Evolutionary conservation across 2,113 vertebrate species (phyloP), one percentile per base, ranked within the genome.

Genomic region (Nycticryphes semicollaris): DNA sequence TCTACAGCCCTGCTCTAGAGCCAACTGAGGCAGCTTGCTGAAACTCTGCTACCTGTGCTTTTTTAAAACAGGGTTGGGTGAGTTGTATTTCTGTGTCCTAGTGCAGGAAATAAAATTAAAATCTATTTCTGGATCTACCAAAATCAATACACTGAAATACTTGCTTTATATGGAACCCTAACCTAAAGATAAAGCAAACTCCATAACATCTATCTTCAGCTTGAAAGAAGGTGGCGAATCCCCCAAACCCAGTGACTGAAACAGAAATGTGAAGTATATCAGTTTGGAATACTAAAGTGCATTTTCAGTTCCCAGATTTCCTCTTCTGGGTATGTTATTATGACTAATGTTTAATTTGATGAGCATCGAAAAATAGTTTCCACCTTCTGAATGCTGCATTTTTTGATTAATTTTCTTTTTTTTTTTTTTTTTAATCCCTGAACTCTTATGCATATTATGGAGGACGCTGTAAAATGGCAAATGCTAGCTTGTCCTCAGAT

Each of bases 151-250:
- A 43, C 76, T 14, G 73, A 85, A 73, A n/a, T 31, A 48, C 39
- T 69, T 18, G 1, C 33, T 85, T 87, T 64, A 82, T 79, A 92
- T 39, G 33, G 24, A 76, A 73, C 35, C 12, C 53, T 43, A 85
- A 72, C 7, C 12, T 33, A 79, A 70, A 87, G 48, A 60, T n/a
- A 51, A 66, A 89, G 31, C n/a, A 74, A 89, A 63, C 14, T 50
- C 16, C 10, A 2, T 47, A 41, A 80, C 24, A 77, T 74, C 41
- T 57, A 10, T 37, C 21, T 91, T 78, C 54, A 45, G 3, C 59
- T 15, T 39, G 4, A 3, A 3, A 1, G 5, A 12, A 12, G 5
- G 5, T 2, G 2, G 31, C 9, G 17, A 63, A 51, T 43, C 9
- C 9, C 17, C 14, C 20, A 47, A 66, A 48, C 17, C 7, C 39